These are phyloP conservation scores for Solenodon paradoxus DNA, from an alignment of 2,113 vertebrate genomes.

Conservation along the genomic window DNA sequence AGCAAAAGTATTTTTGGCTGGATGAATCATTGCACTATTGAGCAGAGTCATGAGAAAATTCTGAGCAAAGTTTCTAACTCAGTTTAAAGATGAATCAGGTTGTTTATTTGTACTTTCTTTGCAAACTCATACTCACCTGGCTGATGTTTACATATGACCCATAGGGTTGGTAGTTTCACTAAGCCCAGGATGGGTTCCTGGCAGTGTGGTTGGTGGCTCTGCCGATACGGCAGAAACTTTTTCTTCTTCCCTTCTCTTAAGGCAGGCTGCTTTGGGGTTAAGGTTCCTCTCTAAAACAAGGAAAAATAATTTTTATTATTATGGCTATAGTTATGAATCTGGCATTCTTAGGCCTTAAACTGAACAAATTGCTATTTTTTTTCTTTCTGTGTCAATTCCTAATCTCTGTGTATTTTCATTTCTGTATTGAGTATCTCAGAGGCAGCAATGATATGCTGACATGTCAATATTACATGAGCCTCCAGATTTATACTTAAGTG, in stretches of 20 bases:
- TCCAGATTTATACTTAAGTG: background rate
- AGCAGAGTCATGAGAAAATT: background rate
- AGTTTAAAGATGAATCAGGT: background rate
- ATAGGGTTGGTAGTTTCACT: constrained; percentile 97
- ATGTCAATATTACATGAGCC: background rate
- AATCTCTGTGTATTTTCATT: background rate
- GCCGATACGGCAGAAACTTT: constrained; percentile 94
- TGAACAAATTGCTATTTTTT: background rate
- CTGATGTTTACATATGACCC: constrained; percentile 94
- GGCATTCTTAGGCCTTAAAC: background rate
- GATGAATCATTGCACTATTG: background rate
- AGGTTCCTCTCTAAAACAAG: constrained; percentile 92
- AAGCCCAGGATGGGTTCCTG: constrained; percentile 92
- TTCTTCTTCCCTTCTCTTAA: constrained; percentile 99
- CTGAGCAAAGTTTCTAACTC: background rate
- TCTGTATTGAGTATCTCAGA: background rate
- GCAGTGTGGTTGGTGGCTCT: constrained; percentile 91
- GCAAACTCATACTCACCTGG: constrained; percentile 73
- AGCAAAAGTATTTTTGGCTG: background rate
- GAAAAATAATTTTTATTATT: constrained; percentile 49
- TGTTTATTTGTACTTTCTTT: background rate
- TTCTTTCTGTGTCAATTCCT: background rate
- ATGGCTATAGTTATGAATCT: background rate
- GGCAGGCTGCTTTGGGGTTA: constrained; percentile 99
- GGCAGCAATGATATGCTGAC: background rate